Evolutionary conservation across 2,888 invertebrate species (phyloP).

Genomic region (Drosophila formosana): DNA sequence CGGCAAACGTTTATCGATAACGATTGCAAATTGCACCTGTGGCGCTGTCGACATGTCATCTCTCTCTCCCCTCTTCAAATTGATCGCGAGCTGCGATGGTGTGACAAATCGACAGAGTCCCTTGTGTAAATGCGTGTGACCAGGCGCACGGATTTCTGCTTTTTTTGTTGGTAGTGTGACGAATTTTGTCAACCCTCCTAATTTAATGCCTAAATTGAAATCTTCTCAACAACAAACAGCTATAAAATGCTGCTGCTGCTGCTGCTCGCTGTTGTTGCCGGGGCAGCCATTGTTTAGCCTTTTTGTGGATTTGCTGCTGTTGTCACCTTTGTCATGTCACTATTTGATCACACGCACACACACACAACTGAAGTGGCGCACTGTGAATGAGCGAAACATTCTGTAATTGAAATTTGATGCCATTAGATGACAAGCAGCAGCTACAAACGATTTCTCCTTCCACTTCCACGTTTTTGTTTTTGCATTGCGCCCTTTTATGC

Average conservation of each 20-base stretch:
- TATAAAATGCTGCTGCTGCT: constrained; percentile 32
- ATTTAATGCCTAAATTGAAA: constrained; percentile 72
- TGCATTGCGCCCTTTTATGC: constrained; percentile 47
- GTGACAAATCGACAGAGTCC: constrained; percentile 46
- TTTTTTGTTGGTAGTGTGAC: constrained; percentile 59
- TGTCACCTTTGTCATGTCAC: constrained; percentile 78
- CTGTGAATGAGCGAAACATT: constrained; percentile 67
- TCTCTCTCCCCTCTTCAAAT: neutral
- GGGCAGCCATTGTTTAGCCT: constrained; percentile 73
- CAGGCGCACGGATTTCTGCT: constrained; percentile 39
- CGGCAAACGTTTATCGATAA: constrained; percentile 19
- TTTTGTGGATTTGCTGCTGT: constrained; percentile 73
- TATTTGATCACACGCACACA: constrained; percentile 67
- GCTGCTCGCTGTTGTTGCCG: constrained; percentile 27
- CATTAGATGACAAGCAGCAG: constrained; percentile 72
- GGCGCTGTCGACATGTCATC: constrained; percentile 15
- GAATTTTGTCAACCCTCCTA: constrained; percentile 78
- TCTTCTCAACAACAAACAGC: constrained; percentile 54
- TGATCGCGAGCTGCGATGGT: constrained; percentile 35
- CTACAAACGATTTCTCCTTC: constrained; percentile 24
- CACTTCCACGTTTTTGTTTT: constrained; percentile 23
- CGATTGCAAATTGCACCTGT: constrained; percentile 21
- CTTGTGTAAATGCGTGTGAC: constrained; percentile 34
- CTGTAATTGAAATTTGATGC: constrained; percentile 84
- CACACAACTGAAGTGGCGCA: neutral